Conservation (phyloP, 2,797 vertebrate genomes). For the Gymnoscopelus microlampas region DNA sequence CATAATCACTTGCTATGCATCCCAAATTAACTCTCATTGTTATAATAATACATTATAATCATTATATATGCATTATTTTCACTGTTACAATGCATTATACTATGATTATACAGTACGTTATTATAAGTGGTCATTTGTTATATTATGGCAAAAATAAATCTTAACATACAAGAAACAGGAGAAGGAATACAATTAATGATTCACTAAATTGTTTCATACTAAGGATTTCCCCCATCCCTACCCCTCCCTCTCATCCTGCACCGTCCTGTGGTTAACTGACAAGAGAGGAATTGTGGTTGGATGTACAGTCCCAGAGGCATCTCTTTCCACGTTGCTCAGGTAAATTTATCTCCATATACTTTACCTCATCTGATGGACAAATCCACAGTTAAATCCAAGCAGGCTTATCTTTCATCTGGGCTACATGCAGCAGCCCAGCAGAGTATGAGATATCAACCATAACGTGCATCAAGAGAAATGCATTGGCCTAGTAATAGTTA, state of each 20-base stretch:
- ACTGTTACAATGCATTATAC: too few relatives aligned
- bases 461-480: too few relatives aligned
- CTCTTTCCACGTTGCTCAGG: conserved; percentile 67
- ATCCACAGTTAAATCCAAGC: conserved; percentile 75
- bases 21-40: too few relatives aligned
- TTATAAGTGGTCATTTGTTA: too few relatives aligned
- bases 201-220: conserved; percentile 19
- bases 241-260: conserved; percentile 10
- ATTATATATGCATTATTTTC: too few relatives aligned
- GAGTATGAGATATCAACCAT: conserved; percentile 46
- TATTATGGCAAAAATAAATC: background rate
- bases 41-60: too few relatives aligned
- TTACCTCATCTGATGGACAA: conserved; percentile 75
- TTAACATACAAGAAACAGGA: conserved; percentile 33
- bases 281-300: conserved; percentile 67
- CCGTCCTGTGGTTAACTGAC: conserved; percentile 67
- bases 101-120: too few relatives aligned
- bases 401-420: conserved; percentile 72
- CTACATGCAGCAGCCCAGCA: conserved; percentile 72
- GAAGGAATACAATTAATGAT: background rate
- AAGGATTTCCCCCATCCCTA: background rate
- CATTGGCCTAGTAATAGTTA: too few relatives aligned
- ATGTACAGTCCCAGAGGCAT: conserved; percentile 59
- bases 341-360: conserved; percentile 77
- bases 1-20: too few relatives aligned